phyloP scores from a whole-genome alignment of 2,888 invertebrate genomes.

The Tillus elongatus region DNA sequence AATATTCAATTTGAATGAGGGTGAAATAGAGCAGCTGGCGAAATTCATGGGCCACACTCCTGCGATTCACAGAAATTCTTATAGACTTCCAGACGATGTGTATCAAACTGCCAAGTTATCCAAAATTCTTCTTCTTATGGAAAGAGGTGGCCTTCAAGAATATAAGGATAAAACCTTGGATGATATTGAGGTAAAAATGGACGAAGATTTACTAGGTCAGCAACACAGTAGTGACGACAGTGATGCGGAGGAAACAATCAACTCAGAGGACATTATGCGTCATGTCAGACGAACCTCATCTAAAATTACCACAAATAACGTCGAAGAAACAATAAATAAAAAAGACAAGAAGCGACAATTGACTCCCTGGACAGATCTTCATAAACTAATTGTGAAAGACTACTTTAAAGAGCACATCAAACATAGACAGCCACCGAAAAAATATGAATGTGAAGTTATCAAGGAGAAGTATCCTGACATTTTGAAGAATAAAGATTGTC shows the following conservation, averaged over 20 bases:
- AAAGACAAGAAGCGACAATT: background rate
- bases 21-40: conserved; percentile 24
- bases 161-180: conserved; percentile 19
- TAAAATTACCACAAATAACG: background rate
- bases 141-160: conserved; percentile 14
- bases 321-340: background rate
- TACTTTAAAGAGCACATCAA: background rate
- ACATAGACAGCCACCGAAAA: background rate
- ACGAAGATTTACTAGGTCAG: background rate
- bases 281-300: no score
- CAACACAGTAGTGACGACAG: background rate
- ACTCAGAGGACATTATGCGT: background rate
- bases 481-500: background rate
- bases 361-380: background rate
- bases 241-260: background rate
- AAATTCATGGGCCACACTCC: conserved; percentile 25
- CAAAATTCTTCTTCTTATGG: conserved; percentile 19
- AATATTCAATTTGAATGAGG: conserved; percentile 22
- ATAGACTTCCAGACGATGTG: conserved; percentile 22
- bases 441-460: background rate
- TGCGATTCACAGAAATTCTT: conserved; percentile 17
- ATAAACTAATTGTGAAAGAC: background rate
- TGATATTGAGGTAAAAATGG: conserved; percentile 16
- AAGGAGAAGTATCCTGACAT: background rate
- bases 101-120: conserved; percentile 22